phyloP scores from a whole-genome alignment of 2,888 invertebrate genomes.

The Anoplius nigerrimus region DNA sequence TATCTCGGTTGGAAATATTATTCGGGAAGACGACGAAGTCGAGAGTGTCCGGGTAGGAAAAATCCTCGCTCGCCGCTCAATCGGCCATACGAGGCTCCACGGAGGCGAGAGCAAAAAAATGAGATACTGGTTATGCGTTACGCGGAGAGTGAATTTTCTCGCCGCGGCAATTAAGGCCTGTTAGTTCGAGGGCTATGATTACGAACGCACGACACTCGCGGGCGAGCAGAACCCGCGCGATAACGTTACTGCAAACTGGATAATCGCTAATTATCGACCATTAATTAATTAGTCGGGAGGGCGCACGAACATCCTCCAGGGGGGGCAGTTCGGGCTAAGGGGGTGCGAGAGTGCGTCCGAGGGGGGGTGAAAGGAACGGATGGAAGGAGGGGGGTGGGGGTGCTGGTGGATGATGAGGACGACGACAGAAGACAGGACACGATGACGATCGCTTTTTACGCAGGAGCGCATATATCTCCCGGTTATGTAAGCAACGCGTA shows the following conservation, averaged over 20 bases:
- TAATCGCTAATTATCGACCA: constrained; percentile 51
- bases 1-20: no score
- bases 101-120: not conserved
- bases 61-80: no score
- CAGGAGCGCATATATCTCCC: constrained; percentile 12
- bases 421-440: constrained; percentile 13
- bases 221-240: constrained; percentile 23
- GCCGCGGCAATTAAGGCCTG: constrained; percentile 19
- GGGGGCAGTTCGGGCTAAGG: not conserved
- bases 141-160: no score
- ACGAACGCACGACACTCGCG: constrained; percentile 34
- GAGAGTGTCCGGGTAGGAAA: no score
- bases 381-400: not conserved
- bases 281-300: constrained; percentile 50
- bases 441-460: constrained; percentile 48
- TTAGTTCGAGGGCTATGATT: constrained; percentile 27
- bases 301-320: constrained; percentile 24
- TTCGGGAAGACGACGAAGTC: no score
- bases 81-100: no score
- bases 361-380: not conserved
- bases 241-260: constrained; percentile 40
- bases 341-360: not conserved
- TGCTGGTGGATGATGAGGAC: not conserved
- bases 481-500: constrained; percentile 51
- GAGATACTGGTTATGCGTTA: no score